A percentile compares a stretch with the other conserved stretches of the same genome.
Evolutionary conservation across 2,888 invertebrate species (phyloP).

Genomic region (Torymus auratus): DNA sequence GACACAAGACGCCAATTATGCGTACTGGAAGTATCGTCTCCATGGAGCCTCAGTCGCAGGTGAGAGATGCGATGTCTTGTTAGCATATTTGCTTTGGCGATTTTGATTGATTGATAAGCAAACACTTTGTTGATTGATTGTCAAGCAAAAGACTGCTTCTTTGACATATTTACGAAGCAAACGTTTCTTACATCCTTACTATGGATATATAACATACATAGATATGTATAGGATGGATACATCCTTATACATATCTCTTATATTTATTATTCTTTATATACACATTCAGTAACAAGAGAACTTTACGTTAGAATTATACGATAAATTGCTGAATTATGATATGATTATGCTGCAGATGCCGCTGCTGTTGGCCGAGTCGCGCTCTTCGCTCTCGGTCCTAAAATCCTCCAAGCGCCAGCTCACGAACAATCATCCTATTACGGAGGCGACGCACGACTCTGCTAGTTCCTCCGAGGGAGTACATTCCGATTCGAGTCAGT

Average conservation of each 20-base stretch:
- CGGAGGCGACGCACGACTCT: constrained; percentile 77
- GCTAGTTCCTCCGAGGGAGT: constrained; percentile 76
- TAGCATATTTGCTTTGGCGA: background rate
- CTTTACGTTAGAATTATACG: no score
- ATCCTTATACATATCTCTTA: no score
- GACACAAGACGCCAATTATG: constrained; percentile 86
- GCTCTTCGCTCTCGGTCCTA: constrained; percentile 77
- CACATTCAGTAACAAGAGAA: no score
- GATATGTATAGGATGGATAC: no score
- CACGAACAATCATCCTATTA: constrained; percentile 77
- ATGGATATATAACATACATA: no score
- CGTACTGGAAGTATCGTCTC: constrained; percentile 85
- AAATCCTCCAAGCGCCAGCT: constrained; percentile 78
- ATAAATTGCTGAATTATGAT: background rate
- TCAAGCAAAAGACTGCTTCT: no score
- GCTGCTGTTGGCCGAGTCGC: constrained; percentile 78
- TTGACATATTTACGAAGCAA: no score
- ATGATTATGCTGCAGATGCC: constrained; percentile 71
- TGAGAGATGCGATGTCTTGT: constrained; percentile 57
- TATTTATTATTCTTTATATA: no score
- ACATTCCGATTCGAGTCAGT: constrained; percentile 79
- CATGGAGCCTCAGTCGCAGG: constrained; percentile 79
- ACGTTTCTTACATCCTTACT: no score
- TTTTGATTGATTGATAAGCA: no score
- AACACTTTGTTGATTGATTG: no score